Evolutionary conservation across 2,113 vertebrate species (phyloP).

Genomic region (Alethe castanea): DNA sequence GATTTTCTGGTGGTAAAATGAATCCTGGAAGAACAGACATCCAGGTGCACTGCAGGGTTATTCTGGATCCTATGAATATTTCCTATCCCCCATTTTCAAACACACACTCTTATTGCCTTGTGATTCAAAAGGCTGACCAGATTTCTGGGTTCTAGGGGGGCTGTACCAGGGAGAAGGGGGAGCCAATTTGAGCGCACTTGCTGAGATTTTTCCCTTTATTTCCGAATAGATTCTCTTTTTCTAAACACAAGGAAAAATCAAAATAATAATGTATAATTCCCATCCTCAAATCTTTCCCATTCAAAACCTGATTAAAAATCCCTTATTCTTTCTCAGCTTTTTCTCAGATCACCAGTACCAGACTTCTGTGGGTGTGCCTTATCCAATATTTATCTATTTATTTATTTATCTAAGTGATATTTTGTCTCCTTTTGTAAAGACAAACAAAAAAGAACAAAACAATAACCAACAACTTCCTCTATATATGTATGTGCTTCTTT

Average conservation of each 20-base stretch:
- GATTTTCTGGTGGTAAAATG: background rate
- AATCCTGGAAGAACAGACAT: background rate
- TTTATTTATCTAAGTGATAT: background rate
- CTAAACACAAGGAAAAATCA: background rate
- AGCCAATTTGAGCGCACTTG: background rate
- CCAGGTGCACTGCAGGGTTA: background rate
- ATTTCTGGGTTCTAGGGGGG: background rate
- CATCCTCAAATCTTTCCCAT: background rate
- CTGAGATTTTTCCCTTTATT: background rate
- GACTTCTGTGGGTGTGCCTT: background rate
- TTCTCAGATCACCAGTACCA: background rate
- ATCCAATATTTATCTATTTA: background rate
- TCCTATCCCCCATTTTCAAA: background rate
- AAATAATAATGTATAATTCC: background rate
- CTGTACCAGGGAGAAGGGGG: background rate
- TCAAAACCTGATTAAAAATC: background rate
- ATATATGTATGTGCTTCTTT: background rate
- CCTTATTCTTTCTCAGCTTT: background rate
- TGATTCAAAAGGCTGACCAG: background rate
- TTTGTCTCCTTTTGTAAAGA: background rate
- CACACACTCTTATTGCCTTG: background rate
- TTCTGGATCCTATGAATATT: background rate
- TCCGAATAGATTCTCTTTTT: background rate
- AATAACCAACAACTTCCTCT: background rate
- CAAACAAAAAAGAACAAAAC: background rate